These are phyloP conservation scores for Halictus rubicundus DNA, from an alignment of 1,140 invertebrate genomes.

Conservation along the genomic window DNA sequence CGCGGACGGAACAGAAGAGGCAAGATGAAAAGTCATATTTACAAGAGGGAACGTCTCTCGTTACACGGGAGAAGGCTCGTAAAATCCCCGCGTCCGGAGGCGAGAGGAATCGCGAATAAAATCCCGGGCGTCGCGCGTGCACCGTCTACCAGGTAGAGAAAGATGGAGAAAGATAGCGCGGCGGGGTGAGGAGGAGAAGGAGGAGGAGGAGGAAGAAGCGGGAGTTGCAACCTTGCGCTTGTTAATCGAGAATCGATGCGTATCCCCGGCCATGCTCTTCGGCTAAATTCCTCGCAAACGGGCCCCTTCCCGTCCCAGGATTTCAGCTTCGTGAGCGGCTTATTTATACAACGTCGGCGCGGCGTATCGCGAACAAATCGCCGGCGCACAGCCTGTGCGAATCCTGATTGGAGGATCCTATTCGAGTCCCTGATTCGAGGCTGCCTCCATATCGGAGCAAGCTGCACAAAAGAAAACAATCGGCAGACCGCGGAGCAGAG, in stretches of 20 bases:
- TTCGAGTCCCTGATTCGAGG: background rate
- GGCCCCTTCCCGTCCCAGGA: slow-evolving; percentile 1
- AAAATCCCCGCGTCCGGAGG: background rate
- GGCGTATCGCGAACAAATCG: background rate
- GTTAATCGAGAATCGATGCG: slow-evolving; percentile 18
- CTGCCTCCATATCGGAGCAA: background rate
- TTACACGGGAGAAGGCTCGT: slow-evolving; percentile 1
- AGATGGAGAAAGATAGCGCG: too few species aligned
- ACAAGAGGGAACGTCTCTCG: slow-evolving; percentile 5
- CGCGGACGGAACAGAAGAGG: background rate
- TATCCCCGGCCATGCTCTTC: background rate
- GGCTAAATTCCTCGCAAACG: background rate
- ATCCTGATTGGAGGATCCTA: background rate
- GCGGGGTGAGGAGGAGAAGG: too few species aligned
- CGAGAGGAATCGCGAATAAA: slow-evolving; percentile 3
- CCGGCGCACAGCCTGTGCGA: background rate
- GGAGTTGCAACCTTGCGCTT: background rate
- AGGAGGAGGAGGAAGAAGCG: too few species aligned
- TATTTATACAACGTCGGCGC: background rate
- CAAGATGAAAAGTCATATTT: slow-evolving; percentile 4
- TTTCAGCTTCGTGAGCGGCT: slow-evolving; percentile 5
- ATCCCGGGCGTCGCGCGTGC: slow-evolving; percentile 5
- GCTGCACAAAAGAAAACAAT: too few species aligned
- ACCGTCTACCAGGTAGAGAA: background rate
- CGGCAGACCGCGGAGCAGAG: too few species aligned